A percentile compares a stretch with the other conserved stretches of the same genome.
These are phyloP conservation scores for Myrmophylax atrothorax DNA, from an alignment of 2,113 vertebrate genomes.

Conservation along the genomic window DNA sequence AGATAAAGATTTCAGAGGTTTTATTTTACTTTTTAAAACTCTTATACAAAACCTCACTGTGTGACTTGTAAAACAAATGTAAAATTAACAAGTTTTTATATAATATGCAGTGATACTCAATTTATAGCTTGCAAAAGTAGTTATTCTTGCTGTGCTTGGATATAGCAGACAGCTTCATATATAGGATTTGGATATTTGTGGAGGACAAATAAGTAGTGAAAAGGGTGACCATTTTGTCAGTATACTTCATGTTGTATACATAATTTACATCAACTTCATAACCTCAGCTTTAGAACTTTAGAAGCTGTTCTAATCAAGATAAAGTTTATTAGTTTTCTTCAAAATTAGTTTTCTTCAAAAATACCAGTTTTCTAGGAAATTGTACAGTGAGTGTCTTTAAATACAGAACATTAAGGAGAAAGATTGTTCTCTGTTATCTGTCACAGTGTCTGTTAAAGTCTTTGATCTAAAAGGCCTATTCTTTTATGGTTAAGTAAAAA, in stretches of 20 bases:
- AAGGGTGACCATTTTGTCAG: neutral
- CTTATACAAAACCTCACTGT: neutral
- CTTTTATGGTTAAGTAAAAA: slow-evolving; percentile 33
- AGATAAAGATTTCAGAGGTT: neutral
- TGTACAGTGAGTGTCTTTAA: neutral
- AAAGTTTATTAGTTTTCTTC: neutral
- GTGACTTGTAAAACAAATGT: neutral
- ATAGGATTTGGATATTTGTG: neutral
- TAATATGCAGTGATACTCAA: neutral
- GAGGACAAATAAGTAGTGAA: neutral
- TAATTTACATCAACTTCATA: neutral
- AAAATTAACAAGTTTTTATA: neutral
- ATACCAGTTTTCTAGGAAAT: neutral
- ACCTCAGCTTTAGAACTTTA: neutral
- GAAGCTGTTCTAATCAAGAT: neutral
- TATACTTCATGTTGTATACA: neutral
- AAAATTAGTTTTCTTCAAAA: neutral
- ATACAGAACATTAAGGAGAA: neutral
- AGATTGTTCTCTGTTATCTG: neutral
- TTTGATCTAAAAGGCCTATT: slow-evolving; percentile 42
- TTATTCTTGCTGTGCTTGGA: neutral
- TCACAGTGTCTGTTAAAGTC: slow-evolving; percentile 15
- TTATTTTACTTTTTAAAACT: neutral
- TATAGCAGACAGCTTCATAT: neutral
- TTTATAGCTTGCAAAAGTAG: neutral